Evolutionary conservation across 2,113 vertebrate species (phyloP).

Genomic region (Tretioscincus oriximinensis): DNA sequence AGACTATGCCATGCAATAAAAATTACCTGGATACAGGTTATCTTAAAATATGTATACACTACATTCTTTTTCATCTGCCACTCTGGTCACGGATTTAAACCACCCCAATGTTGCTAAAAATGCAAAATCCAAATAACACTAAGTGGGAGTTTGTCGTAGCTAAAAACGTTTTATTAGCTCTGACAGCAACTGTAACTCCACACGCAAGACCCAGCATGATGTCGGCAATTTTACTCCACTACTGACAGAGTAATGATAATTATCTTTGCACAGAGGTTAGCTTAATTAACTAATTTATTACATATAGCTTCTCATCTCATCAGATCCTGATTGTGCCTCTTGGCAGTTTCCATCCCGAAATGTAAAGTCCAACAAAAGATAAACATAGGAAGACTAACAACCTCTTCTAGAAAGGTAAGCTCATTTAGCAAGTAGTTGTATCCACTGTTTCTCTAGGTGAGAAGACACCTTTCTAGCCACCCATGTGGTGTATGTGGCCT

Average conservation of each 20-base stretch:
- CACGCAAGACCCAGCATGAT: neutral
- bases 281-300: slow-evolving; percentile 39
- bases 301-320: slow-evolving; percentile 27
- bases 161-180: neutral
- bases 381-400: neutral
- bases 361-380: slow-evolving; percentile 1
- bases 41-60: neutral
- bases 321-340: neutral
- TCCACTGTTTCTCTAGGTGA: no score
- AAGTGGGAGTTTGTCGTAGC: neutral
- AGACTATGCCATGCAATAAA: no score
- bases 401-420: slow-evolving; percentile 20
- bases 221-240: neutral
- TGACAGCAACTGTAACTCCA: neutral
- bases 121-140: neutral
- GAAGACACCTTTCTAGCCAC: neutral
- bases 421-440: neutral
- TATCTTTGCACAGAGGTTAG: neutral
- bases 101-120: slow-evolving; percentile 13
- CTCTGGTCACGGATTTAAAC: neutral
- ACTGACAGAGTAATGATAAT: slow-evolving; percentile 25
- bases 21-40: no score
- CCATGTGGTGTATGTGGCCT: neutral
- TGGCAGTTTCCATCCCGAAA: slow-evolving; percentile 18
- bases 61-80: neutral